These are phyloP conservation scores for Aurelia coerulea DNA, from an alignment of 30 jellyfish, hydroid and myxozoan genomes.

Conservation along the genomic window DNA sequence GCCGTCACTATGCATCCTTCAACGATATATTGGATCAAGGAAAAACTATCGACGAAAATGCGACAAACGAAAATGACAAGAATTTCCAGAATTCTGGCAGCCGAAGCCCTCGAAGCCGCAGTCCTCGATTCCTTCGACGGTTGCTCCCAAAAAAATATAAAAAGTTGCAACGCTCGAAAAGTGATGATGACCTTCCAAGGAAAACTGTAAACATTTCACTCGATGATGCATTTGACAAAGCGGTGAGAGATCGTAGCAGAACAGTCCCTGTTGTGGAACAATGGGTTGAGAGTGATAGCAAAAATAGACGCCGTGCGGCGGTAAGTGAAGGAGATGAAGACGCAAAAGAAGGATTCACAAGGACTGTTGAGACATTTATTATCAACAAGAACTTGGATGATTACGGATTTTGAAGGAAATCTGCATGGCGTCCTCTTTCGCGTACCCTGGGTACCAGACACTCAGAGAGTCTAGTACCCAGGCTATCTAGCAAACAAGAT, in stretches of 20 bases:
- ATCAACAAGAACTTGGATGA: constrained; percentile 60
- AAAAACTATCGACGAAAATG: no score
- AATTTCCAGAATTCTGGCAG: background rate
- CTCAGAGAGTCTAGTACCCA: no score
- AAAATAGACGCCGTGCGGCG: constrained; percentile 51
- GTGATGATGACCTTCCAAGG: constrained; percentile 29
- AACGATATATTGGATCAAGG: no score
- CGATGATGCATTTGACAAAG: constrained; percentile 27
- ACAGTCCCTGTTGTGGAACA: constrained; percentile 27
- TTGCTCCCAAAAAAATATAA: constrained; percentile 19
- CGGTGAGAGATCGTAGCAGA: constrained; percentile 29
- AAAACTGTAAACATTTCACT: constrained; percentile 52
- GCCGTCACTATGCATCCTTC: no score
- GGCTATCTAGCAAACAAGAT: no score
- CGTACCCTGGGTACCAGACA: no score
- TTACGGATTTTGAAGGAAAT: constrained; percentile 25
- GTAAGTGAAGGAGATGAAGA: constrained; percentile 50
- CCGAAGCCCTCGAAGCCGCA: background rate
- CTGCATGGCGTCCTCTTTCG: no score
- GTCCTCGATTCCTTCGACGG: constrained; percentile 43
- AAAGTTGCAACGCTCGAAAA: constrained; percentile 39
- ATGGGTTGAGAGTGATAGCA: constrained; percentile 34
- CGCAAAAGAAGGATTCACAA: constrained; percentile 36
- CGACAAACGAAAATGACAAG: no score
- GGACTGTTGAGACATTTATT: constrained; percentile 37